These are phyloP conservation scores for Amiota mariae DNA, from an alignment of 2,888 invertebrate species.

Conservation along the genomic window DNA sequence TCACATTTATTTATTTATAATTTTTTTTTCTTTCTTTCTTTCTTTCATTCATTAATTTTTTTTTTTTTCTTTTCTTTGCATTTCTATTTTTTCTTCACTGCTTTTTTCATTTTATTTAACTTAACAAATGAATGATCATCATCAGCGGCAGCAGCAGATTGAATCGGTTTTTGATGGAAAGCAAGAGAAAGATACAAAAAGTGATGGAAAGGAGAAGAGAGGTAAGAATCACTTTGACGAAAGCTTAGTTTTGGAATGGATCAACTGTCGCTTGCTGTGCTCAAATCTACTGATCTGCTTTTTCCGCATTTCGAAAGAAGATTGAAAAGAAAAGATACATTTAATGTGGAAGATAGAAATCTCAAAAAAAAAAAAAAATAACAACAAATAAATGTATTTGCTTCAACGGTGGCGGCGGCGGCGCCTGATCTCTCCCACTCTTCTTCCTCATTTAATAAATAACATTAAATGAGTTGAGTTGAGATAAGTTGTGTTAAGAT, in stretches of 20 bases:
- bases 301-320: constrained; percentile 57
- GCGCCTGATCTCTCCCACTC: constrained; percentile 9
- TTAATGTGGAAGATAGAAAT: constrained; percentile 13
- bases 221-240: no score
- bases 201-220: no score
- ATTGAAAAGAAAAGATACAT: constrained; percentile 15
- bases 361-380: neutral
- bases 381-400: no score
- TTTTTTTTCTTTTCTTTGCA: constrained; percentile 12
- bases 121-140: no score
- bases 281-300: no score
- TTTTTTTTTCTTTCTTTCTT: neutral
- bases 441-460: neutral
- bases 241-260: no score
- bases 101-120: no score
- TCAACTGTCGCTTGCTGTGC: constrained; percentile 32
- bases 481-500: neutral
- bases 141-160: no score
- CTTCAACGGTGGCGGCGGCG: neutral
- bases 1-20: constrained; percentile 47
- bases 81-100: neutral
- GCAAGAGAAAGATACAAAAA: no score
- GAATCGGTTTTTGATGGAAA: no score
- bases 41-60: constrained; percentile 9
- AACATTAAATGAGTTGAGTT: no score